Base-by-base conservation (phyloP, 2,797 vertebrate genomes). In the Lates japonicus region DNA sequence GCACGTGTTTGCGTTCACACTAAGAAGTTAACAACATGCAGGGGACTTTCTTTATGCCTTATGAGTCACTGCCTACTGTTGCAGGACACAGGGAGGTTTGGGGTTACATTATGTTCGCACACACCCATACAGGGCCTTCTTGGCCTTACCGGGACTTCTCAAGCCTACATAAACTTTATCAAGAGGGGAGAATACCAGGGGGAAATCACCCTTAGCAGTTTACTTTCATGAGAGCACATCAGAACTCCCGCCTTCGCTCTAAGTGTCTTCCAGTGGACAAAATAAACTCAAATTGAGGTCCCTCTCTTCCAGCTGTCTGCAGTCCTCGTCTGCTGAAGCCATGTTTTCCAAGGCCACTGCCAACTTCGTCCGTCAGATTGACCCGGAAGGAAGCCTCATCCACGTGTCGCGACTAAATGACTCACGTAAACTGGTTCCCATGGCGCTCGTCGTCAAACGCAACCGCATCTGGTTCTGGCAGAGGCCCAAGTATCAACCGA, bases 341-440 rank as follows among this genome's bases (percentile, higher is more conserved):
- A 98, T 99, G 98, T 98, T 99, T 94, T 96, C 97, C 79, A 98
- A 96, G 87, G 97, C 97, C 75, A 97, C 97, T 2, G 95, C 90
- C 87, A 96, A 95, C 83, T 97, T 99, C 0, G 92, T 99, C 72
- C 95, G 74, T 67, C 95, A 98, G 89, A 94, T 97, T n/a, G 97
- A 97, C 78, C 80, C 84, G 0, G 95, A 95, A 1, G 97, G 97
- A 68, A 90, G 94, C 73, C 93, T 99, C 89, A 97, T 98, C 77
- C 91, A 96, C 0, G 94, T 97, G 57, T 95, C 95, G 14, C 90
- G 96, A 17, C 29, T 97, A 44, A 98, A 97, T 0, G 95, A 98
- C 86, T 97, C 97, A 0, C 89, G 96, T 81, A 98, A 97, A 57
- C 90, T 98, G 72, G 91, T 95, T 22, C 95, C 95, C 66, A 94